These are phyloP conservation scores for Halictus quadricinctus DNA, from an alignment of 2,888 invertebrate genomes.

Conservation along the genomic window DNA sequence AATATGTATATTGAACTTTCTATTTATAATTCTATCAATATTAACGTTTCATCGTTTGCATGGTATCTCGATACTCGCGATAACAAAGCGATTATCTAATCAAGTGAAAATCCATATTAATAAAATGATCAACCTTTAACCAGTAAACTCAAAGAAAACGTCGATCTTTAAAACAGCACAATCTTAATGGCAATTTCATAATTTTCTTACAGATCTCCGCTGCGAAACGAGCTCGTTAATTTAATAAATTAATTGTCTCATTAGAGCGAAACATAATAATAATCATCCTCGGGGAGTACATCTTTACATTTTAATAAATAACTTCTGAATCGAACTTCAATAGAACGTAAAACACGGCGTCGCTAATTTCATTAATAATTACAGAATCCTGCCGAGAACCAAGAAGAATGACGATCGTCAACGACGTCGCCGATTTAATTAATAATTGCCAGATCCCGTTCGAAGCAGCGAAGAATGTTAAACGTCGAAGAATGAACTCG, in stretches of 20 bases:
- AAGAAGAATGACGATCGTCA: neutral
- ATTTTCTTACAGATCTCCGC: neutral
- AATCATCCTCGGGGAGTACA: neutral
- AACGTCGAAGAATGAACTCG: neutral
- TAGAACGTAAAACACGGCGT: neutral
- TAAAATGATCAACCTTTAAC: neutral
- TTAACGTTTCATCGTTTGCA: neutral
- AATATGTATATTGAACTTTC: neutral
- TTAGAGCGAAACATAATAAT: neutral
- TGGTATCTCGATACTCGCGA: neutral
- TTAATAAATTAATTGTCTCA: neutral
- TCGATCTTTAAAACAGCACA: neutral
- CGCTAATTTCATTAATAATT: neutral
- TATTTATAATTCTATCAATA: neutral
- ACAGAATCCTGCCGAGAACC: neutral
- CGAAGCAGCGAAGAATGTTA: neutral
- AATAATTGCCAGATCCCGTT: neutral
- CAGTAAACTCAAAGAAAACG: neutral
- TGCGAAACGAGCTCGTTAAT: neutral
- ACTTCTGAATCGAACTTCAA: neutral
- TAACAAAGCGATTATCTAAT: neutral
- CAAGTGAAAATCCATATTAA: neutral
- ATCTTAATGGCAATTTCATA: neutral
- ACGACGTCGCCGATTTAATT: neutral
- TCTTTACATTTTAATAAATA: neutral